phyloP scores from a whole-genome alignment of 2,797 vertebrate species.

The Xiphorhynchus erythropygius region DNA sequence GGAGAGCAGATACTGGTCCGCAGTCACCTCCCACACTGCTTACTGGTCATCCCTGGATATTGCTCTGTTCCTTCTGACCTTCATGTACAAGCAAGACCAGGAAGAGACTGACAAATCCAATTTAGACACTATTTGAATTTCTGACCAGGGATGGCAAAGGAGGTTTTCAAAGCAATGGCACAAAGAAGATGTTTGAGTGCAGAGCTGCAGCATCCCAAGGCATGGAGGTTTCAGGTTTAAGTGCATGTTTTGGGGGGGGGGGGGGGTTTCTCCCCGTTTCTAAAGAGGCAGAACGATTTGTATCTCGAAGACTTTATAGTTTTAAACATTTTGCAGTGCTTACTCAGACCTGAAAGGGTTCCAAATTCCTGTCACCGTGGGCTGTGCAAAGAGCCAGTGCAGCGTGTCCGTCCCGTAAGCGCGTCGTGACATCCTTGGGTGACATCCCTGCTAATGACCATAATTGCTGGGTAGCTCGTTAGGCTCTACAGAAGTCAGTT shows the following conservation, averaged over 20 bases:
- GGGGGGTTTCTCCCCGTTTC: not conserved
- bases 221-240: slow-evolving; percentile 69
- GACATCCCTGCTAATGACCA: slow-evolving; percentile 20
- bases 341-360: slow-evolving; percentile 40
- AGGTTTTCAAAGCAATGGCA: slow-evolving; percentile 16
- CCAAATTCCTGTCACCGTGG: slow-evolving; percentile 19
- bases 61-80: slow-evolving; percentile 94
- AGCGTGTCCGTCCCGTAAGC: slow-evolving; percentile 8
- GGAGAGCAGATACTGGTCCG: slow-evolving; percentile 97
- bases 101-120: slow-evolving; percentile 66
- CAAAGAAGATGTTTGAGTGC: slow-evolving; percentile 30
- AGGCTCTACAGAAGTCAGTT: not conserved
- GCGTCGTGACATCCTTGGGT: slow-evolving; percentile 1
- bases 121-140: slow-evolving; percentile 68
- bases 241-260: slow-evolving; percentile 63
- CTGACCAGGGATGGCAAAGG: not conserved
- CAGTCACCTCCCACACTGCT: slow-evolving; percentile 96
- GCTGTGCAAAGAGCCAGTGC: not conserved
- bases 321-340: slow-evolving; percentile 51
- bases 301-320: slow-evolving; percentile 71
- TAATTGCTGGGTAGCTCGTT: slow-evolving; percentile 37
- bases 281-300: slow-evolving; percentile 55
- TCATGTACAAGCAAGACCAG: slow-evolving; percentile 88
- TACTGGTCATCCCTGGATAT: slow-evolving; percentile 98
- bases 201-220: slow-evolving; percentile 39